These are phyloP conservation scores for Eupithecia dodoneata DNA, from an alignment of 2,888 invertebrate genomes.

Conservation along the genomic window DNA sequence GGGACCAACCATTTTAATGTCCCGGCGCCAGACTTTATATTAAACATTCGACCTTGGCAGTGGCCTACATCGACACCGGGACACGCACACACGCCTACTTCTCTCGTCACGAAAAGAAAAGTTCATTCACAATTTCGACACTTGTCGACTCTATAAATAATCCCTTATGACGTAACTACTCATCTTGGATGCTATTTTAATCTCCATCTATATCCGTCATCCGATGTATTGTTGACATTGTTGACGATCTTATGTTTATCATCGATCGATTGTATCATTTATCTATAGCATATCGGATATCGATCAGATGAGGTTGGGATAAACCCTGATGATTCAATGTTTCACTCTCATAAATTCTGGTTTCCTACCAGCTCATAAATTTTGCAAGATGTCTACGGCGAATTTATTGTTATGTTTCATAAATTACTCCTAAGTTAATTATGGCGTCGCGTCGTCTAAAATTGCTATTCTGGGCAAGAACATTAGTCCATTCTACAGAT, in stretches of 20 bases:
- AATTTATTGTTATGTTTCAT: constrained; percentile 12
- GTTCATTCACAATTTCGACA: constrained; percentile 79
- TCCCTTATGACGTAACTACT: constrained; percentile 68
- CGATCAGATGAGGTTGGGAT: constrained; percentile 6
- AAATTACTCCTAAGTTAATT: neutral
- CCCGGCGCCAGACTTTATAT: constrained; percentile 83
- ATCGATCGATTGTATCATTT: constrained; percentile 2
- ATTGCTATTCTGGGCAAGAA: neutral
- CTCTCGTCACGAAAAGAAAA: constrained; percentile 80
- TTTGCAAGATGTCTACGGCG: constrained; percentile 10
- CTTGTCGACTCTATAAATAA: constrained; percentile 77
- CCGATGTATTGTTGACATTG: constrained; percentile 22
- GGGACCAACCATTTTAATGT: constrained; percentile 84
- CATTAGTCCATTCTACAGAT: neutral
- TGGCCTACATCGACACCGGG: constrained; percentile 83
- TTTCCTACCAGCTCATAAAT: constrained; percentile 17
- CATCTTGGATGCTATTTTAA: constrained; percentile 65
- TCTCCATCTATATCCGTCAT: constrained; percentile 57
- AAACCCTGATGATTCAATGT: constrained; percentile 12
- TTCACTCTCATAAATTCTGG: constrained; percentile 10
- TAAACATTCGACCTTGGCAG: constrained; percentile 84
- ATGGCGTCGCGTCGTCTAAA: neutral
- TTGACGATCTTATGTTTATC: neutral
- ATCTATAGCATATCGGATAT: neutral
- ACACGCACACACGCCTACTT: constrained; percentile 81